These are phyloP conservation scores for Microtus richardsoni DNA, from an alignment of 2,113 vertebrate species.

Conservation along the genomic window DNA sequence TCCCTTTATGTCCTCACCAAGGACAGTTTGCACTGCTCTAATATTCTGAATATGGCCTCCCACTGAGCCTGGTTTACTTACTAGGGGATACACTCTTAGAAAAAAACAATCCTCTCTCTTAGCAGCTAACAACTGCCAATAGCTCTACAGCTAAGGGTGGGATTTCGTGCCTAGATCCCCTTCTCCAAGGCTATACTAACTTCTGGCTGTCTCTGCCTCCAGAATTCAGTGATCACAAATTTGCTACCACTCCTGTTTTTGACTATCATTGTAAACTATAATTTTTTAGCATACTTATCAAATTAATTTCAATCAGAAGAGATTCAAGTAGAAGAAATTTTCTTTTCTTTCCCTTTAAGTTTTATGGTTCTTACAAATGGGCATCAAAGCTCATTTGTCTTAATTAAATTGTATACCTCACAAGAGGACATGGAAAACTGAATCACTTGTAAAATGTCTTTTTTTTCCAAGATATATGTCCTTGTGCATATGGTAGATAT, in stretches of 20 bases:
- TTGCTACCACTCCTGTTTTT: not conserved
- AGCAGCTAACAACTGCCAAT: not conserved
- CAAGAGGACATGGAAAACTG: not conserved
- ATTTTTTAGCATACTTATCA: conserved; percentile 1
- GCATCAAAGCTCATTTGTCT: not conserved
- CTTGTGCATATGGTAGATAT: too few relatives aligned
- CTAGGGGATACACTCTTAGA: not conserved
- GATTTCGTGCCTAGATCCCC: not conserved
- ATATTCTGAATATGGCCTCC: not conserved
- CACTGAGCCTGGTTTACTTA: not conserved
- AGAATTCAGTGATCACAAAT: not conserved
- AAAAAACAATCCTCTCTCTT: not conserved
- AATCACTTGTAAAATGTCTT: not conserved
- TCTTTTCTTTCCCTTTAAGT: not conserved
- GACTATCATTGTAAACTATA: not conserved
- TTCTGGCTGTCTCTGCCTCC: not conserved
- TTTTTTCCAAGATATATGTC: not conserved
- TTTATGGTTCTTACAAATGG: not conserved
- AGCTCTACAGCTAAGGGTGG: not conserved
- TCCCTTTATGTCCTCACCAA: not conserved
- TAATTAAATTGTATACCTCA: not conserved
- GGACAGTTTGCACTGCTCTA: not conserved
- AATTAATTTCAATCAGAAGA: not conserved
- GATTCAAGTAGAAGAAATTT: not conserved
- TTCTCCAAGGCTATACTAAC: not conserved